Conservation (phyloP, 2,888 invertebrate genomes). For the Sesamia inferens region DNA sequence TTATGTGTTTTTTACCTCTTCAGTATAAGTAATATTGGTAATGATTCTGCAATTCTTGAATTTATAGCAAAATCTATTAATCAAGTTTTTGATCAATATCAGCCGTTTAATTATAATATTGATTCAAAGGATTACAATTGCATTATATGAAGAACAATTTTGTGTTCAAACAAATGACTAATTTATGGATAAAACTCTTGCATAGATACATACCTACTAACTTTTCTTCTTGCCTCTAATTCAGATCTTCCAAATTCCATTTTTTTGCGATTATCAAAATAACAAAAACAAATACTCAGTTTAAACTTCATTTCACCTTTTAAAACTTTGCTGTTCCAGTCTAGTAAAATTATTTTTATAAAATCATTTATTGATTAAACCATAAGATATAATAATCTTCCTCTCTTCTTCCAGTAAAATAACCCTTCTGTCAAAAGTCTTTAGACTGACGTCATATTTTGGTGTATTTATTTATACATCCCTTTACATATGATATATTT, state of each 20-base stretch:
- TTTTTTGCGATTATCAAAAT: slow-evolving; percentile 14
- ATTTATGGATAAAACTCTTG: slow-evolving; percentile 18
- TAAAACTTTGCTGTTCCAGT: slow-evolving; percentile 1
- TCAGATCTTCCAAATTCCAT: slow-evolving; percentile 28
- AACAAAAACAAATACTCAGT: slow-evolving; percentile 37
- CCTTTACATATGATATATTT: slow-evolving; percentile 1
- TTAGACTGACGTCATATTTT: background rate
- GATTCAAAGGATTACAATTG: slow-evolving; percentile 22
- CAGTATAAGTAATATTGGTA: background rate
- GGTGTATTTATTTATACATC: slow-evolving; percentile 5
- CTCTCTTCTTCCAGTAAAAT: slow-evolving; percentile 28
- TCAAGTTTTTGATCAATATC: background rate
- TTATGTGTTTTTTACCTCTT: background rate
- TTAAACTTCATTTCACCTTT: slow-evolving; percentile 16
- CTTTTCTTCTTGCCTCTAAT: slow-evolving; percentile 15
- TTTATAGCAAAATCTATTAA: background rate
- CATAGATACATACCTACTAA: slow-evolving; percentile 29
- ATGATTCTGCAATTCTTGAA: background rate
- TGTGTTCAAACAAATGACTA: slow-evolving; percentile 60
- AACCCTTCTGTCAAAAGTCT: background rate
- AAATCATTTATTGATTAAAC: slow-evolving; percentile 21
- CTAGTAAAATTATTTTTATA: slow-evolving; percentile 36
- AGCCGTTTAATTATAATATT: slow-evolving; percentile 1
- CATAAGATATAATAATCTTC: slow-evolving; percentile 15
- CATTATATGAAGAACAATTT: slow-evolving; percentile 44